phyloP scores from a whole-genome alignment of 1,140 invertebrate genomes.

The Pteromalus puparum region DNA sequence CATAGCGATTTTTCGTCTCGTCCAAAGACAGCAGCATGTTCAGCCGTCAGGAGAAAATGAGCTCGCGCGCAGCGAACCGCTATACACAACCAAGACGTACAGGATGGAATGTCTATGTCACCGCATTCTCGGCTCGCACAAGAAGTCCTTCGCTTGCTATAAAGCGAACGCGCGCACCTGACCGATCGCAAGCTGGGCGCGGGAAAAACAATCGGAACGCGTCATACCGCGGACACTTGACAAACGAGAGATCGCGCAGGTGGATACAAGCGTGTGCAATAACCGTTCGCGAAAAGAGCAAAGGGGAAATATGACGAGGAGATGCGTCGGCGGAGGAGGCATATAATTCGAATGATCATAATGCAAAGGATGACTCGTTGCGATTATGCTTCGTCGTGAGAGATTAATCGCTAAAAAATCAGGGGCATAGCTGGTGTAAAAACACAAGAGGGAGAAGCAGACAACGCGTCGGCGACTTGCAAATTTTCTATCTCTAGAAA shows the following conservation, averaged over 20 bases:
- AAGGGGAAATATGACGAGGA: constrained; percentile 48
- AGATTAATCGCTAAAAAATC: no score
- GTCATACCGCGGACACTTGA: constrained; percentile 56
- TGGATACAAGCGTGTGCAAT: constrained; percentile 21
- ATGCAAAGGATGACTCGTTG: constrained; percentile 73
- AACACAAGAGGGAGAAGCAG: no score
- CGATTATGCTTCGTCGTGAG: constrained; percentile 61
- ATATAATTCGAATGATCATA: constrained; percentile 64
- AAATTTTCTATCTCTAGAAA: no score
- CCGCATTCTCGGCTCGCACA: constrained; percentile 52
- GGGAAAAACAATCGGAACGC: constrained; percentile 58
- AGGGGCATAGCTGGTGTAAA: no score
- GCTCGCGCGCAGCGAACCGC: background rate
- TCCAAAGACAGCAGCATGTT: background rate
- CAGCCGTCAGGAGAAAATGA: background rate
- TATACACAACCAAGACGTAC: background rate
- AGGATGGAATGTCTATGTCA: constrained; percentile 52
- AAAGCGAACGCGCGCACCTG: constrained; percentile 20
- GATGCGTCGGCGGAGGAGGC: constrained; percentile 54
- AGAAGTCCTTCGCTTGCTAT: constrained; percentile 27
- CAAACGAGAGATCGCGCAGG: constrained; percentile 59
- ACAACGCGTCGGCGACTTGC: no score
- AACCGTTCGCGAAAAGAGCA: background rate
- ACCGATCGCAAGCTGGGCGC: background rate
- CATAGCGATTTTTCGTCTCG: background rate